A percentile compares a stretch with the other conserved stretches of the same genome.
Evolutionary conservation across 92 coral and sea anemone genomes (phyloP).

Genomic region (Umimayanthus chanpuru): DNA sequence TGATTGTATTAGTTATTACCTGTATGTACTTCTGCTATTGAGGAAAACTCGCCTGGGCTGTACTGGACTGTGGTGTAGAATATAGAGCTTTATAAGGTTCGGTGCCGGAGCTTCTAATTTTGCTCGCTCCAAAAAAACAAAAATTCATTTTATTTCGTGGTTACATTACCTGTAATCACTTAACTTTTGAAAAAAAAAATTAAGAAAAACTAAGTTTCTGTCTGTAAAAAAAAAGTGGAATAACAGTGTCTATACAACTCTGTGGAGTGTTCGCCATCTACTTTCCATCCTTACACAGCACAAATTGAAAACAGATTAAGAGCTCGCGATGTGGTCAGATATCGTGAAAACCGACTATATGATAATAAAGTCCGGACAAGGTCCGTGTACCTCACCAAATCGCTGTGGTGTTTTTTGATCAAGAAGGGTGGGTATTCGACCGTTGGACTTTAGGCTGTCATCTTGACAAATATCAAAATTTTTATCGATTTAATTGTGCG

Average conservation of each 20-base stretch:
- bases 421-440: not conserved
- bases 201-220: not conserved
- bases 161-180: not conserved
- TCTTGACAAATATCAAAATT: no score
- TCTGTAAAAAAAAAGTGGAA: not conserved
- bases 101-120: not conserved
- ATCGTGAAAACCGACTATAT: not conserved
- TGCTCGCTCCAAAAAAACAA: not conserved
- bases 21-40: not conserved
- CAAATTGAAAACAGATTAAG: not conserved
- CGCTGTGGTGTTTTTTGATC: conserved; percentile 3
- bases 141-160: not conserved
- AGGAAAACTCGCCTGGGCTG: not conserved
- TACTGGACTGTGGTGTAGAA: not conserved
- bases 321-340: not conserved
- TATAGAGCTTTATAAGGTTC: not conserved
- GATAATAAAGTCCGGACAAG: conserved; percentile 32
- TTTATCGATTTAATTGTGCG: no score
- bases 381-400: conserved; percentile 16
- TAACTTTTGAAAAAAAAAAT: conserved; percentile 21
- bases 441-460: no score
- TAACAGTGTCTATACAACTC: not conserved
- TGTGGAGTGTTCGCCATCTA: not conserved
- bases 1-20: not conserved
- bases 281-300: conserved; percentile 5